A percentile compares a stretch with the other conserved stretches of the same genome.
Evolutionary conservation across 2,888 invertebrate genomes (phyloP).

Genomic region (Punctoribates punctum): DNA sequence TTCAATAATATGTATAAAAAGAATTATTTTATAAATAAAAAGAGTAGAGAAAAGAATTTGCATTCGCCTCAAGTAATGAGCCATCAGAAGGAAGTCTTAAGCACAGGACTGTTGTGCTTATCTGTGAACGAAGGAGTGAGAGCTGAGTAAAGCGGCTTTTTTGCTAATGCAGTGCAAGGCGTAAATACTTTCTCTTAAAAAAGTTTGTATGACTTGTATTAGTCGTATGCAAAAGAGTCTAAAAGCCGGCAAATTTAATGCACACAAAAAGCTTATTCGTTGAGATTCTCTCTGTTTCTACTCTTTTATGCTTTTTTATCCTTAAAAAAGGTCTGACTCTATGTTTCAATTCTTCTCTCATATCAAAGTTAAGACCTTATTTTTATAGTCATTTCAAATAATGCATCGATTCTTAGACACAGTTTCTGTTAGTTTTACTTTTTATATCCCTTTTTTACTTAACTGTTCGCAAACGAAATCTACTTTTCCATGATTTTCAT

Average conservation of each 20-base stretch:
- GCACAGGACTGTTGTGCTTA: slow-evolving; percentile 12
- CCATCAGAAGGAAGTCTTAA: slow-evolving; percentile 32
- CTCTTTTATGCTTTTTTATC: not conserved
- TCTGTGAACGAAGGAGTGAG: slow-evolving; percentile 18
- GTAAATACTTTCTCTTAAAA: slow-evolving; percentile 24
- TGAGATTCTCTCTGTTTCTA: not conserved
- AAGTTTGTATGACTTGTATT: not conserved
- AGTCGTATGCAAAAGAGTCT: slow-evolving; percentile 27
- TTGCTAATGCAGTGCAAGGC: slow-evolving; percentile 13
- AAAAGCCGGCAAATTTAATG: slow-evolving; percentile 36
- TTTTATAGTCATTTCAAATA: slow-evolving; percentile 21
- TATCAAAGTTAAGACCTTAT: slow-evolving; percentile 29
- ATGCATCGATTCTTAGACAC: not conserved
- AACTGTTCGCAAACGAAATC: not conserved
- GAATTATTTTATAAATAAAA: slow-evolving; percentile 30
- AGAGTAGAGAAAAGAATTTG: slow-evolving; percentile 22
- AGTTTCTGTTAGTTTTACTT: not conserved
- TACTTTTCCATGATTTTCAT: not conserved
- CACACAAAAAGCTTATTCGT: slow-evolving; percentile 7
- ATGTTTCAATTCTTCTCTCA: slow-evolving; percentile 15
- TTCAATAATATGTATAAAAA: slow-evolving; percentile 19
- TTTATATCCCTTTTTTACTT: not conserved
- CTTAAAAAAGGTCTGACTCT: not conserved
- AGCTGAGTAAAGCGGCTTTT: slow-evolving; percentile 26
- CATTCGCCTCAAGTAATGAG: slow-evolving; percentile 35